Conservation (phyloP, 2,888 invertebrate genomes). For the Carpatolechia fugitivella region DNA sequence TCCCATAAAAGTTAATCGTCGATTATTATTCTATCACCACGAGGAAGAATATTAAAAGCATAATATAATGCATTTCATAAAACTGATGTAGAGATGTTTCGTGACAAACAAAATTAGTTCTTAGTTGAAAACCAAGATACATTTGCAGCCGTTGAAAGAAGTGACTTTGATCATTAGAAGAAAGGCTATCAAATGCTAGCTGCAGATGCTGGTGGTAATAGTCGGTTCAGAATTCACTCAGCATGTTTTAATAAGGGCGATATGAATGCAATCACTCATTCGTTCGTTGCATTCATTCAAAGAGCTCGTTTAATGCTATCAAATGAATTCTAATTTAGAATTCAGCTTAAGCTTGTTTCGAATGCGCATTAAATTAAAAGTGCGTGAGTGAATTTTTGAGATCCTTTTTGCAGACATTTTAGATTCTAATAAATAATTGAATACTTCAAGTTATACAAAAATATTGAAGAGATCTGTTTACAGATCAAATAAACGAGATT, state of each 20-base stretch:
- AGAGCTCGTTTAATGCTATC: constrained; percentile 4
- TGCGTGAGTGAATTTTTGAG: neutral
- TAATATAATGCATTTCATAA: constrained; percentile 4
- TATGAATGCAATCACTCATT: constrained; percentile 34
- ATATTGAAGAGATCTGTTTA: too few species aligned
- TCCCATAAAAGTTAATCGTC: constrained; percentile 33
- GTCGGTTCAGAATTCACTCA: constrained; percentile 27
- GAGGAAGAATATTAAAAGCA: constrained; percentile 25
- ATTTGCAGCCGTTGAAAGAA: neutral
- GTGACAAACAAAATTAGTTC: constrained; percentile 13
- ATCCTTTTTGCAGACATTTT: too few species aligned
- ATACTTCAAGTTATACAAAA: too few species aligned
- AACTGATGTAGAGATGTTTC: constrained; percentile 10
- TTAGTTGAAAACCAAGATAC: neutral
- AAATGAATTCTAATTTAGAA: constrained; percentile 18
- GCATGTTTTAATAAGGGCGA: constrained; percentile 28
- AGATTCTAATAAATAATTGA: too few species aligned
- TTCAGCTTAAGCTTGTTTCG: constrained; percentile 5
- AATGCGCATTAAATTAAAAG: neutral
- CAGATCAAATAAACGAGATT: too few species aligned
- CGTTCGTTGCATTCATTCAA: constrained; percentile 23
- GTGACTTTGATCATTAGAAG: neutral
- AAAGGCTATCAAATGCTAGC: neutral
- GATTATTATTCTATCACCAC: constrained; percentile 32
- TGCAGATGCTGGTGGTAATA: neutral